Percentiles rank a stretch among this genome's conserved stretches.
phyloP scores from a whole-genome alignment of 2,888 invertebrate species.

The Andrena bucephala region DNA sequence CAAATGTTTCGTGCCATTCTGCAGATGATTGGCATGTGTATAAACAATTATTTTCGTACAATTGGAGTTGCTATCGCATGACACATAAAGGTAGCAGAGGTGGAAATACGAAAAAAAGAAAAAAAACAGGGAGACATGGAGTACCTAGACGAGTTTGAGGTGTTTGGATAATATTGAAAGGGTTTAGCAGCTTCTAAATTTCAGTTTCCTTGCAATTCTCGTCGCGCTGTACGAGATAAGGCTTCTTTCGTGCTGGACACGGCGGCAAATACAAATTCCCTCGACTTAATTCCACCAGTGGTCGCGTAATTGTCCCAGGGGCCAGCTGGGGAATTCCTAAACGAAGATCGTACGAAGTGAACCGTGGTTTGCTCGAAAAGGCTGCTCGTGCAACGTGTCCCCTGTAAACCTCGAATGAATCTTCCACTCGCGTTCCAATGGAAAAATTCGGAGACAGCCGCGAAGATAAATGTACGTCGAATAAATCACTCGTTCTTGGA shows the following conservation, averaged over 20 bases:
- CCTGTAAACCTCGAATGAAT: conserved; percentile 8
- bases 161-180: conserved; percentile 32
- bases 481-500: conserved; percentile 11
- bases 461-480: conserved; percentile 19
- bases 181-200: conserved; percentile 37
- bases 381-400: background rate
- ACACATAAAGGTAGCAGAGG: background rate
- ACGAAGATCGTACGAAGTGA: conserved; percentile 7
- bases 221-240: conserved; percentile 19
- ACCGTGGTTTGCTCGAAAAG: background rate
- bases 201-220: conserved; percentile 38
- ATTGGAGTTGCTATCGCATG: too few species aligned
- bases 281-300: conserved; percentile 28
- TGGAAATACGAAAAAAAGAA: too few species aligned
- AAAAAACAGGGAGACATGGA: background rate
- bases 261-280: conserved; percentile 42
- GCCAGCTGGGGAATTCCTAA: conserved; percentile 24
- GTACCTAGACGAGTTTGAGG: background rate
- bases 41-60: too few species aligned
- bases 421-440: background rate
- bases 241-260: conserved; percentile 21
- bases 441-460: background rate
- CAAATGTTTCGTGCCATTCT: too few species aligned
- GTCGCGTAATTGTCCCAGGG: conserved; percentile 27
- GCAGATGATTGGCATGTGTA: too few species aligned